phyloP scores from a whole-genome alignment of 1,140 invertebrate species.

The Dinothrombium tinctorium region DNA sequence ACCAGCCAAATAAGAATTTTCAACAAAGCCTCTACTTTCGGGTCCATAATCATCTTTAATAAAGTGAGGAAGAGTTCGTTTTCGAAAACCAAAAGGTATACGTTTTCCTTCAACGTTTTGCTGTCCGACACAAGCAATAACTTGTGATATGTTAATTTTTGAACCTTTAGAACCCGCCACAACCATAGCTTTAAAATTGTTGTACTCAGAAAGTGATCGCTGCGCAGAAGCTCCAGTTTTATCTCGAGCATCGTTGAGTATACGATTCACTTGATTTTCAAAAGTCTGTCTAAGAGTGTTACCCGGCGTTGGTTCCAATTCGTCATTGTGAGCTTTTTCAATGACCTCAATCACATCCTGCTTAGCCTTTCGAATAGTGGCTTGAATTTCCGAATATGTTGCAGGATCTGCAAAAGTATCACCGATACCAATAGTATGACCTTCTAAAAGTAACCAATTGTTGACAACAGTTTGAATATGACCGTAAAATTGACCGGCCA shows the following conservation, averaged over 20 bases:
- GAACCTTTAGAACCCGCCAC: slow-evolving; percentile 98
- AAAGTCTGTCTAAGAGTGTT: slow-evolving; percentile 81
- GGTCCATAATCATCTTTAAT: slow-evolving; percentile 99
- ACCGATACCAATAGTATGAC: slow-evolving; percentile 45
- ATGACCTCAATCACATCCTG: slow-evolving; percentile 98
- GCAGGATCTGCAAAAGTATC: slow-evolving; percentile 99
- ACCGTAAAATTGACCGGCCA: slow-evolving; percentile 90
- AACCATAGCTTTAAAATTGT: slow-evolving; percentile 99
- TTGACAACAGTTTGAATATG: slow-evolving; percentile 99
- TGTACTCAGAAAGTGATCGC: slow-evolving; percentile 95
- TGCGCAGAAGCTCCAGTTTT: slow-evolving; percentile 98
- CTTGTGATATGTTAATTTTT: slow-evolving; percentile 99
- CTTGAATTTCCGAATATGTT: slow-evolving; percentile 81
- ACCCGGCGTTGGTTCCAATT: slow-evolving; percentile 92
- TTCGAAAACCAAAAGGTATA: slow-evolving; percentile 96
- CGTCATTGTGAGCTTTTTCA: slow-evolving; percentile 98
- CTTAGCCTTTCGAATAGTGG: slow-evolving; percentile 95
- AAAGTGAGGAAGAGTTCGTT: slow-evolving; percentile 94
- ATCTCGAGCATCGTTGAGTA: slow-evolving; percentile 98
- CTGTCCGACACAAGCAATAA: slow-evolving; percentile 99
- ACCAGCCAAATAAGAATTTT: slow-evolving; percentile 98
- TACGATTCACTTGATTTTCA: slow-evolving; percentile 78
- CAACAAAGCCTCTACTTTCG: slow-evolving; percentile 94
- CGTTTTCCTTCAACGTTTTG: slow-evolving; percentile 99
- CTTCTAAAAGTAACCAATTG: slow-evolving; percentile 91